Evolutionary conservation across 2,113 vertebrate genomes (phyloP).

Genomic region (Formicarius rufipectus): DNA sequence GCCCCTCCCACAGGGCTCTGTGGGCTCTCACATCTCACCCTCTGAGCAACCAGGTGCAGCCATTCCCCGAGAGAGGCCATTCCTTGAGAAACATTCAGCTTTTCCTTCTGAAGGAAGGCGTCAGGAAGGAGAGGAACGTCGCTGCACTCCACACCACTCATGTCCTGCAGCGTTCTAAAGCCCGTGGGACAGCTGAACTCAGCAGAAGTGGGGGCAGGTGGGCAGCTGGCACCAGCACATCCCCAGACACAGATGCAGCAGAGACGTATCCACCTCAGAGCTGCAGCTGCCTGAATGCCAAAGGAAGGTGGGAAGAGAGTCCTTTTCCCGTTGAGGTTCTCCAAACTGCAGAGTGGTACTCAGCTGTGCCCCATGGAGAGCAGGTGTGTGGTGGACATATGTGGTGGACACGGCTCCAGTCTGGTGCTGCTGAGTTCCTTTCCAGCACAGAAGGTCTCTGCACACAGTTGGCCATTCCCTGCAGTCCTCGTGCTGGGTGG

Average conservation of each 20-base stretch:
- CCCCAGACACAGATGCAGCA: background rate
- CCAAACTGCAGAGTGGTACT: background rate
- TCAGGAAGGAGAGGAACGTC: background rate
- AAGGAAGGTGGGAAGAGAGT: background rate
- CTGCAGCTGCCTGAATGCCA: background rate
- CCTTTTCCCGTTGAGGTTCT: background rate
- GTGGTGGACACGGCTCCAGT: background rate
- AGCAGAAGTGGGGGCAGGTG: background rate
- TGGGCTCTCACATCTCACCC: background rate
- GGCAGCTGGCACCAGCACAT: background rate
- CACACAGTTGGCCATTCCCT: background rate
- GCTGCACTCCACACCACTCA: background rate
- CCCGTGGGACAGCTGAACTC: background rate
- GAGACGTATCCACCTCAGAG: background rate
- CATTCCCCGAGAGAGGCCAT: background rate
- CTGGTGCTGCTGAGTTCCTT: background rate
- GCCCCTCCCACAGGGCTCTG: background rate
- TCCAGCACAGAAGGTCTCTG: background rate
- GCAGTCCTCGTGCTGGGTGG: fast-evolving
- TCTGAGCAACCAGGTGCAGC: background rate
- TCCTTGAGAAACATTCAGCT: background rate
- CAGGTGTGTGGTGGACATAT: no score
- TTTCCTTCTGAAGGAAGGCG: background rate
- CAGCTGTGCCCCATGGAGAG: background rate
- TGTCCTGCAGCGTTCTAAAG: background rate